phyloP scores from a whole-genome alignment of 2,888 invertebrate genomes.

The Tryphoninae sp. region DNA sequence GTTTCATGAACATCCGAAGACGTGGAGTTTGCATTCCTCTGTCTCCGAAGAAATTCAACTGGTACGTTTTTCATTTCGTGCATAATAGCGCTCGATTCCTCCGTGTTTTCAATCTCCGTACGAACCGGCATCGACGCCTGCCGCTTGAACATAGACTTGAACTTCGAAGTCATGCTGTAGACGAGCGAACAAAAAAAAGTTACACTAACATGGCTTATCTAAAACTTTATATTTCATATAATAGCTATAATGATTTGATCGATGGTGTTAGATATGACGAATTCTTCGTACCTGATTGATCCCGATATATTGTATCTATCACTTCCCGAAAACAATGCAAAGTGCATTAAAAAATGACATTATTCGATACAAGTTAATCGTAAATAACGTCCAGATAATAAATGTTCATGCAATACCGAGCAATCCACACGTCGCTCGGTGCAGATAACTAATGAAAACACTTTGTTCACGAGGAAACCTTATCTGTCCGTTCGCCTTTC shows the following conservation, averaged over 20 bases:
- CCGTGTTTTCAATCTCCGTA: slow-evolving; percentile 47
- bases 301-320: slow-evolving; percentile 32
- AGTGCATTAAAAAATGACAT: not conserved
- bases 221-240: not conserved
- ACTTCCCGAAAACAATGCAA: slow-evolving; percentile 33
- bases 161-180: slow-evolving; percentile 63
- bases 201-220: not conserved
- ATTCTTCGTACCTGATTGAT: slow-evolving; percentile 44
- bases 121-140: slow-evolving; percentile 53
- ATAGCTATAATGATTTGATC: not conserved
- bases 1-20: not conserved
- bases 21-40: slow-evolving; percentile 30
- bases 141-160: slow-evolving; percentile 66
- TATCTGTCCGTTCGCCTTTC: slow-evolving; percentile 42
- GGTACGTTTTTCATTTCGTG: slow-evolving; percentile 61
- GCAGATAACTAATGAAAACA: slow-evolving; percentile 47
- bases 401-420: not conserved
- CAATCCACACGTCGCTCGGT: slow-evolving; percentile 7
- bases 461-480: slow-evolving; percentile 25
- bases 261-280: not conserved
- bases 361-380: not conserved
- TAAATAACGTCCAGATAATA: not conserved
- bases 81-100: slow-evolving; percentile 63
- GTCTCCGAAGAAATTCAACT: slow-evolving; percentile 43
- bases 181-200: slow-evolving; percentile 9